Percentiles rank a stretch among this genome's conserved stretches.
phyloP scores from a whole-genome alignment of 2,888 invertebrate genomes.

The Chymomyza fuscimana region DNA sequence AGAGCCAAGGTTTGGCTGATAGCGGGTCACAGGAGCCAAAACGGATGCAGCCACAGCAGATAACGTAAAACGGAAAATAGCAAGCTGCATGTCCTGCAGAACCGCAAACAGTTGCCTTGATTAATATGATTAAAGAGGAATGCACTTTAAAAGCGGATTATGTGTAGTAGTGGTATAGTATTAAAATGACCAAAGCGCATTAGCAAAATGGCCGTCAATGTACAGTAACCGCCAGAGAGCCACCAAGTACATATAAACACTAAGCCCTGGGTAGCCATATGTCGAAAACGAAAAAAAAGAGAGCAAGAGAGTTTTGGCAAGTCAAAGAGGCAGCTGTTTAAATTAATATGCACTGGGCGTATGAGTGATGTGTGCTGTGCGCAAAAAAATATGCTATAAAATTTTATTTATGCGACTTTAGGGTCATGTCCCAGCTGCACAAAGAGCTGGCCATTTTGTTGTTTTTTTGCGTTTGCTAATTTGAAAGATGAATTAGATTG shows the following conservation, averaged over 20 bases:
- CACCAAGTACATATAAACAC: not conserved
- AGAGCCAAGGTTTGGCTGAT: not conserved
- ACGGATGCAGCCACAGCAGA: not conserved
- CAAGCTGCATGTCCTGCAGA: not conserved
- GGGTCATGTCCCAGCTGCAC: constrained; percentile 55
- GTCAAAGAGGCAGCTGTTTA: not conserved
- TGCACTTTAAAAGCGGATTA: not conserved
- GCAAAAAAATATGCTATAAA: constrained; percentile 47
- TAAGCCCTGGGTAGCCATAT: constrained; percentile 18
- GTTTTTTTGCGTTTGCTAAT: constrained; percentile 50
- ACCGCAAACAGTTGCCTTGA: not conserved
- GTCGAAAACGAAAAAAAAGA: constrained; percentile 6
- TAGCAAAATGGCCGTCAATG: constrained; percentile 27
- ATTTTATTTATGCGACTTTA: constrained; percentile 68
- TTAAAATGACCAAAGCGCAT: not conserved
- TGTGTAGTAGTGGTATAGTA: not conserved
- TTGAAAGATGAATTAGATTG: constrained; percentile 69
- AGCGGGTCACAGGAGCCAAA: not conserved
- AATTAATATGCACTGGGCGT: constrained; percentile 29
- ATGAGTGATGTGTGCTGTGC: constrained; percentile 31
- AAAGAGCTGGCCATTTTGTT: constrained; percentile 4
- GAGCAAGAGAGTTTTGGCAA: not conserved
- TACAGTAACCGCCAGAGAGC: constrained; percentile 14
- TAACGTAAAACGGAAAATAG: not conserved
- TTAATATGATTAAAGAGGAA: constrained; percentile 1